Evolutionary conservation across 2,797 vertebrate species (phyloP), one percentile per base, ranked within the genome.

Genomic region (Hybognathus amarus): DNA sequence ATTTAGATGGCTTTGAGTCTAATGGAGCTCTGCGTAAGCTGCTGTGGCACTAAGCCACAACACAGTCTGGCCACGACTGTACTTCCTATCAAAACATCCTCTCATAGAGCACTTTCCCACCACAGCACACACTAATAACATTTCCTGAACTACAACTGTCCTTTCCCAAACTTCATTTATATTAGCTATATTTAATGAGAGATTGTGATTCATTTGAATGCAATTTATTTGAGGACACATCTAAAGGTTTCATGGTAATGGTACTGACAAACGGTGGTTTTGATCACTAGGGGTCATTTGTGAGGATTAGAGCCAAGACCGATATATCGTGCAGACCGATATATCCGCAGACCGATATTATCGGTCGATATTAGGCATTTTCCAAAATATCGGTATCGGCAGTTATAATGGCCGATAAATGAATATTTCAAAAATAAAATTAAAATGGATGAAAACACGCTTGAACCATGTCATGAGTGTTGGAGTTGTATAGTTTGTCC

Each of bases 1-100:
- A 77, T 86, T 86, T 86, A 64, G 36, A 80, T 59, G 66, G 73
- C 66, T 77, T 80, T 56, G 50, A 69, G 42, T 70, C 42, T 86
- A 82, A 73, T 54, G 36, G 66, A 81, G 71, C 78, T 64, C 42
- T 24, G 27, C 1, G 7, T 81, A 77, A 86, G 85, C 73, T 56
- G 8, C 56, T 75, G 40, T 76, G 85, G 69, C 85, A 63, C 11
- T n/a, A 54, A 50, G 42, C 77, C 81, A 52, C 40, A 33, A 45
- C 36, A 75, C 13, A n/a, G 66, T 22, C 66, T 54, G 40, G 40
- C 45, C 36, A 77, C n/a, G 38, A 59, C 38, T 30, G 63, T n/a
- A 54, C 50, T 61, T 79, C 85, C 63, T 82, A 79, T 56, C 40
- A 71, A 86, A 85, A 69, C 76, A 83, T 52, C 9, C 67, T 33